Evolutionary conservation across 2,797 vertebrate genomes (phyloP), one percentile per base, ranked within the genome.

Genomic region (Carcharodon carcharias): DNA sequence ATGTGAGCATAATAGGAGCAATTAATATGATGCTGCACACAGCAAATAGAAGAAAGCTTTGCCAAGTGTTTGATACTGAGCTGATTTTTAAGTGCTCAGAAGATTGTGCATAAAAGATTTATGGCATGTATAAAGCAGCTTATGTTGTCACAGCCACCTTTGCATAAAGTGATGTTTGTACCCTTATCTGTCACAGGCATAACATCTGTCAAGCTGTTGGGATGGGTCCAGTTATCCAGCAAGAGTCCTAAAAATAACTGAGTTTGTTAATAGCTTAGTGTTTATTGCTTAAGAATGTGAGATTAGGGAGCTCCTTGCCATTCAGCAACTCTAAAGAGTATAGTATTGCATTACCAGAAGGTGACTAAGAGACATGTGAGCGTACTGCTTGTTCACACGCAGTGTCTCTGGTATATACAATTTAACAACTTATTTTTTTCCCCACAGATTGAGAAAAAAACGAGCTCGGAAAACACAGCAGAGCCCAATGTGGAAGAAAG

Each of bases 141-240:
- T 50, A 40, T 50, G 18, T 85, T 85, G 80, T 85, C 40, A 85
- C 80, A 50, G 80, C 40, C 58, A 92, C 56, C 56, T 92, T 63
- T 92, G 54, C 89, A 61, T 61, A 92, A 61, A 18, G 56, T 61
- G 4, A 92, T 61, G 35, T n/a, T 28, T 92, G 89, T 63, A 92
- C 28, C 58, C 58, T 61, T 92, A 92, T 92, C 89, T 92, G 31
- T 63, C 89, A 92, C 12, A 92, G 89, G 16, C 89, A 16, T 16
- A 61, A 89, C 26, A 92, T 92, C 35, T 92, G 89, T 92, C 56
- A 92, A 92, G 89, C 56, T 58, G 58, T 63, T 92, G 89, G 89
- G 31, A 92, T 35, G 89, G 18, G 31, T 92, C 89, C 89, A 92
- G 56, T 18, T 1, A 61, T 92, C 40, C 89, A 92, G 63, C 58